Percentiles rank a stretch among this genome's conserved stretches.
phyloP scores from a whole-genome alignment of 2,888 invertebrate genomes.

The Hymenopus coronatus region DNA sequence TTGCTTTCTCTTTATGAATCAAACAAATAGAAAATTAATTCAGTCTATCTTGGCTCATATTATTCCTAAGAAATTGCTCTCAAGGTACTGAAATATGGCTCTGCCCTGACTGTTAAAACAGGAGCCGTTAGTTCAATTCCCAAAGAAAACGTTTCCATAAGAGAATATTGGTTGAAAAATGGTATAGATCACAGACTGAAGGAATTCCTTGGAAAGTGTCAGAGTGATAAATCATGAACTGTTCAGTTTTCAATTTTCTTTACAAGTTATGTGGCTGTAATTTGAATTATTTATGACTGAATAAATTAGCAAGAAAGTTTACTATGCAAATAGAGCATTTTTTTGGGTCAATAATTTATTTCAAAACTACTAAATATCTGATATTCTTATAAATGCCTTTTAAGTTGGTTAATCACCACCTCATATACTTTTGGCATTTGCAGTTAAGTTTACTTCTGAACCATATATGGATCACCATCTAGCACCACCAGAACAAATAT shows the following conservation, averaged over 20 bases:
- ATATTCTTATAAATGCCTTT: not conserved
- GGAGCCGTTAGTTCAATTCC: not conserved
- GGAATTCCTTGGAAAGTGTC: not conserved
- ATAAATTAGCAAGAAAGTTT: not conserved
- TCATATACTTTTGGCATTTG: too few relatives aligned
- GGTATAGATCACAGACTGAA: not conserved
- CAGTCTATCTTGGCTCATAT: not conserved
- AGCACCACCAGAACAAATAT: not conserved
- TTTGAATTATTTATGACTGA: not conserved
- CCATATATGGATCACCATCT: not conserved
- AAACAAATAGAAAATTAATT: not conserved
- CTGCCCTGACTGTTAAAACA: not conserved
- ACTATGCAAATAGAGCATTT: not conserved
- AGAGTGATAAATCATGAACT: not conserved
- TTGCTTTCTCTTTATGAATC: not conserved
- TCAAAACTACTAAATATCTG: not conserved
- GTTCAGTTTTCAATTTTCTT: constrained; percentile 5
- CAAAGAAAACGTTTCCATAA: not conserved
- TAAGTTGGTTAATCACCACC: too few relatives aligned
- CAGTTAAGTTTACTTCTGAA: too few relatives aligned
- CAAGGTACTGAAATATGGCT: not conserved
- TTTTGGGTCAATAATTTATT: not conserved
- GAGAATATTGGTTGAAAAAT: not conserved
- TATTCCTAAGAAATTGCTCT: not conserved
- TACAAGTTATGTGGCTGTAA: not conserved